Evolutionary conservation across 2,113 vertebrate species (phyloP).

Genomic region (Diphyllodes magnificus): DNA sequence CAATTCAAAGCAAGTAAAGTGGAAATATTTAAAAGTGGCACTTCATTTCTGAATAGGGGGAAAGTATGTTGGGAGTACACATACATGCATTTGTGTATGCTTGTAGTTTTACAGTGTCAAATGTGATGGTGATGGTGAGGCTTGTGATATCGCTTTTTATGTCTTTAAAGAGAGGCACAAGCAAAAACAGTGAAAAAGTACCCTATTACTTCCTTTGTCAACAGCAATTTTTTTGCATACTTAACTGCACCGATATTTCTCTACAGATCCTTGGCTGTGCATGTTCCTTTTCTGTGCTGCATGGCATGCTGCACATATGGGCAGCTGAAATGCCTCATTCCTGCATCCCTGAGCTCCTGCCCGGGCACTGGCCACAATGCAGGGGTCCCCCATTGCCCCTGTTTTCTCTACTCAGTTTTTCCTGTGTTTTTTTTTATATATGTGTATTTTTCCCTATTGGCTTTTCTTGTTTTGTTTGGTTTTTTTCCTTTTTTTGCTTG

Average conservation of each 20-base stretch:
- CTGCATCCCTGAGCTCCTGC: background rate
- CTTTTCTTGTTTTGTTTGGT: background rate
- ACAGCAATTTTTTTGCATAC: background rate
- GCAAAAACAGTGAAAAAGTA: background rate
- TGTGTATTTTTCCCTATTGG: rapidly evolving
- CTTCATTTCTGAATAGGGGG: constrained; percentile 11
- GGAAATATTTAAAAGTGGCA: constrained; percentile 70
- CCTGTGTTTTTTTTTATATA: background rate
- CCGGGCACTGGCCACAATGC: background rate
- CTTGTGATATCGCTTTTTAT: background rate
- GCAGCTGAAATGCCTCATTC: background rate
- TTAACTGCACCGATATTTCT: background rate
- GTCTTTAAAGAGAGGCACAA: background rate
- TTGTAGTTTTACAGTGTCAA: background rate
- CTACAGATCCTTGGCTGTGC: background rate
- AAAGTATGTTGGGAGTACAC: background rate
- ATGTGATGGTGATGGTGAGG: background rate
- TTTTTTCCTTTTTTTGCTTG: background rate
- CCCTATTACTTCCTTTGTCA: background rate
- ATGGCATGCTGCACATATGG: background rate
- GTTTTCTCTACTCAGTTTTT: background rate
- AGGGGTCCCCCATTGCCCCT: background rate
- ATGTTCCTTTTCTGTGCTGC: background rate
- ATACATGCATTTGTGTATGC: background rate
- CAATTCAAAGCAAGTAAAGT: constrained; percentile 72